Base-by-base conservation (phyloP, 2,113 vertebrate species). In the Forbesichthys agassizii region DNA sequence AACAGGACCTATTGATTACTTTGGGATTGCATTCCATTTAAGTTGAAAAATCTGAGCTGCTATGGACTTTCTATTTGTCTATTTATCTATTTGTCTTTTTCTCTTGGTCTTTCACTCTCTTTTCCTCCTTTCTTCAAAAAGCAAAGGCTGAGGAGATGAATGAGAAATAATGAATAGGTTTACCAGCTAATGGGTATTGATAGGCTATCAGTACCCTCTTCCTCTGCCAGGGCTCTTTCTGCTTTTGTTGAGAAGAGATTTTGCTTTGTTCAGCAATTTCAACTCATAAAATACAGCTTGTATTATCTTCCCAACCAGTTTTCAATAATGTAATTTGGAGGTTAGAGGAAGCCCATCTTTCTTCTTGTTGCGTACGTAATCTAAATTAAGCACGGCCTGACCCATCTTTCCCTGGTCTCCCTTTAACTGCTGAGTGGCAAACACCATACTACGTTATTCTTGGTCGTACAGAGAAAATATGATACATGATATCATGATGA, bases 171-270 rank as follows among this genome's bases (percentile, higher is more conserved):
- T 85, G 71, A 83, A 84, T 75, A 61, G 72, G 63, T 76, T 63
- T 82, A 56, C 61, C 63, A 55, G 51, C 71, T 85, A 84, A 84
- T 82, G 79, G 73, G 52, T 89, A 88, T 89, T 79, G 80, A 90
- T 79, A 81, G 78, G 14, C 73, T 69, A 73, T 84, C 69, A 78
- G 72, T 66, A 59, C 52, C 77, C 75, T 80, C 33, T 16, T 64
- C 64, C 64, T 78, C 63, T 49, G 60, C 51, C 64, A 67, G 68
- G 52, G 57, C 59, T 78, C 70, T 79, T 66, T 71, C 52, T 79
- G 71, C 62, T 70, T 57, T 49, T 48, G 47, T 60, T 69, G 62
- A 55, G 36, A 63, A 79, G n/a, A 64, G 56, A 48, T 72, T 74
- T 47, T 75, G 67, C 80, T 72, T 77, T n/a, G 48, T 75, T 88